Evolutionary conservation across 2,888 invertebrate species (phyloP).

Genomic region (Cybosia mesomella): DNA sequence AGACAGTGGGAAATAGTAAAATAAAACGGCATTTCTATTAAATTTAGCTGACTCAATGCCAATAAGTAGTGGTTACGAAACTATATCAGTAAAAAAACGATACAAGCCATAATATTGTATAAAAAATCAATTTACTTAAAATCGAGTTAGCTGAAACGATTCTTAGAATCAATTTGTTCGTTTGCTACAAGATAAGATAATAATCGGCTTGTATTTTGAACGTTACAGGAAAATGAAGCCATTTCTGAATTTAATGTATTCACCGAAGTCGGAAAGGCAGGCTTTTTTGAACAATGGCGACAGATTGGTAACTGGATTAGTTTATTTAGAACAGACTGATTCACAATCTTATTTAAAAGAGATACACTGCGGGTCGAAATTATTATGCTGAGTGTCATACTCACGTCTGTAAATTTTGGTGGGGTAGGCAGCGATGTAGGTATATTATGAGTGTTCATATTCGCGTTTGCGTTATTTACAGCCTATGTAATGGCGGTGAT

Average conservation of each 20-base stretch:
- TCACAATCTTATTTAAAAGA: no score
- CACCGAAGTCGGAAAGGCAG: not conserved
- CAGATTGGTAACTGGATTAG: not conserved
- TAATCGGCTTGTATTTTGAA: not conserved
- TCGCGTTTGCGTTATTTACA: no score
- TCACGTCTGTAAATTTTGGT: not conserved
- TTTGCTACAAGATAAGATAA: not conserved
- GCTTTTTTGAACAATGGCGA: not conserved
- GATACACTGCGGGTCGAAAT: not conserved
- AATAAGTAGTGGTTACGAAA: not conserved
- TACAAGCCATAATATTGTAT: not conserved
- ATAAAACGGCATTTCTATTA: not conserved
- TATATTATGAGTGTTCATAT: no score
- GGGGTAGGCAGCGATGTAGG: no score
- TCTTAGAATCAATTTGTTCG: not conserved
- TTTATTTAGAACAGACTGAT: not conserved
- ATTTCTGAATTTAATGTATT: not conserved
- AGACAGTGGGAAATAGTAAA: not conserved
- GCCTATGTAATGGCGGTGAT: no score
- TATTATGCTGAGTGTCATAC: not conserved
- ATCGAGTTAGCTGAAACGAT: not conserved
- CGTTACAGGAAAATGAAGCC: constrained; percentile 1
- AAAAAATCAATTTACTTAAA: not conserved
- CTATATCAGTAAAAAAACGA: not conserved
- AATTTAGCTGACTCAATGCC: not conserved